These are phyloP conservation scores for Brachionus manjavacas DNA, from an alignment of 1,140 invertebrate genomes.

Conservation along the genomic window DNA sequence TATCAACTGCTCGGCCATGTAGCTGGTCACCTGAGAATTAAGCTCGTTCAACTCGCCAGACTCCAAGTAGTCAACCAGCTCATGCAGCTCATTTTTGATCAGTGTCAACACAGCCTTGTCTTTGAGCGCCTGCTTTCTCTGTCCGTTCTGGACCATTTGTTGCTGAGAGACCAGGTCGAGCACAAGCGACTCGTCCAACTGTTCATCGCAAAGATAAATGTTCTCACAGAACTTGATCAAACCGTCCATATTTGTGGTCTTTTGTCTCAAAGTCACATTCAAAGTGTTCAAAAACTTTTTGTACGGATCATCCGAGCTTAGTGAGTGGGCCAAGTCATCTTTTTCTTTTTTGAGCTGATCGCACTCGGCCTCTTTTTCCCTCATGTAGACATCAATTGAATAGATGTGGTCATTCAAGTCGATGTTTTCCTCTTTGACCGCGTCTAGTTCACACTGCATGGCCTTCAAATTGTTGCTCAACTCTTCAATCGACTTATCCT, in stretches of 20 bases:
- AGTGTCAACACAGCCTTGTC: not conserved
- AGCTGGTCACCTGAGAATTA: not conserved
- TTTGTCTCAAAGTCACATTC: not conserved
- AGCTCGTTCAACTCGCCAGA: not conserved
- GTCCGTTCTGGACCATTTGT: not conserved
- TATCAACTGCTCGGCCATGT: slow-evolving; percentile 37
- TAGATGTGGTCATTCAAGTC: slow-evolving; percentile 34
- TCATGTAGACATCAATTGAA: slow-evolving; percentile 40
- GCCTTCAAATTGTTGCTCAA: not conserved
- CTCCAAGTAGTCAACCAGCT: not conserved
- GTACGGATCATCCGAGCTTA: not conserved
- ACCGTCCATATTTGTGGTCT: not conserved
- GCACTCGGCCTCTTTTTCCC: slow-evolving; percentile 37
- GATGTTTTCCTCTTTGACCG: slow-evolving; percentile 15
- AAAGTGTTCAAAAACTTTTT: not conserved
- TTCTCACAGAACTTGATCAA: not conserved
- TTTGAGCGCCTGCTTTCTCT: not conserved
- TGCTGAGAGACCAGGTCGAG: not conserved
- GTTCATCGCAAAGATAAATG: not conserved
- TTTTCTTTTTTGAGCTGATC: slow-evolving; percentile 29
- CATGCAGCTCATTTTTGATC: slow-evolving; percentile 3
- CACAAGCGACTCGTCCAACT: not conserved
- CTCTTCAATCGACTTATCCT: not conserved
- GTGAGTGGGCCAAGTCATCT: not conserved
- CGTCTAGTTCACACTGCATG: not conserved